A percentile compares a stretch with the other conserved stretches of the same genome.
These are phyloP conservation scores for Noctuana brunneofusca DNA, from an alignment of 2,888 invertebrate genomes.

Conservation along the genomic window DNA sequence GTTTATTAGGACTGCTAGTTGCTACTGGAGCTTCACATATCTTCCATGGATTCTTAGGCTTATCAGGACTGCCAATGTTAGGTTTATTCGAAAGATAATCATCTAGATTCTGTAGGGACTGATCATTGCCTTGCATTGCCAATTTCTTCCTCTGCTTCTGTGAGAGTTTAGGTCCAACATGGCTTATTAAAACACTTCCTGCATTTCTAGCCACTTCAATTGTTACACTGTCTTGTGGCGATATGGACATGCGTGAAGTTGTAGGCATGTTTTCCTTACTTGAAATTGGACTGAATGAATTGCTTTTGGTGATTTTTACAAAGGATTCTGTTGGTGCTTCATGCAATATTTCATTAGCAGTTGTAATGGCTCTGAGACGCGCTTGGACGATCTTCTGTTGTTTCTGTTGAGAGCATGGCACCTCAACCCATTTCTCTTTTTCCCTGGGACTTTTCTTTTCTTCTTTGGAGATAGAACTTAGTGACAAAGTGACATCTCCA, in stretches of 20 bases:
- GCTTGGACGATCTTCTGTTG: slow-evolving; percentile 78
- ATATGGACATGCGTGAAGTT: slow-evolving; percentile 61
- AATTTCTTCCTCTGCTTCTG: slow-evolving; percentile 86
- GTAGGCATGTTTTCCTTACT: slow-evolving; percentile 44
- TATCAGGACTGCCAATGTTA: slow-evolving; percentile 60
- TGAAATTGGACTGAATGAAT: slow-evolving; percentile 53
- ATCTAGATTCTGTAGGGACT: slow-evolving; percentile 54
- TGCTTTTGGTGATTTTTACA: slow-evolving; percentile 65
- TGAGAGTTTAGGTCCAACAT: slow-evolving; percentile 82
- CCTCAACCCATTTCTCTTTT: slow-evolving; percentile 75
- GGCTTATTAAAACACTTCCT: slow-evolving; percentile 65
- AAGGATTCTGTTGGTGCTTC: slow-evolving; percentile 65
- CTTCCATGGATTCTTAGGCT: slow-evolving; percentile 79
- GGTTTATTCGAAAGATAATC: slow-evolving; percentile 56
- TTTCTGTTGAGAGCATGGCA: slow-evolving; percentile 68
- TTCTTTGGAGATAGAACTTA: slow-evolving; percentile 63
- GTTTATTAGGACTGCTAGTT: slow-evolving; percentile 66
- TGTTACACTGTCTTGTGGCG: slow-evolving; percentile 61
- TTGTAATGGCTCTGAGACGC: slow-evolving; percentile 69
- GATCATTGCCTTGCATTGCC: slow-evolving; percentile 71
- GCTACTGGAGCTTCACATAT: slow-evolving; percentile 58
- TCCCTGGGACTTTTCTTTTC: slow-evolving; percentile 56
- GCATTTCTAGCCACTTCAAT: slow-evolving; percentile 58
- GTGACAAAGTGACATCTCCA: slow-evolving; percentile 69
- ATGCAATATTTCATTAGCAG: slow-evolving; percentile 67